These are phyloP conservation scores for Pedionomus torquatus DNA, from an alignment of 2,113 vertebrate genomes.

Conservation along the genomic window DNA sequence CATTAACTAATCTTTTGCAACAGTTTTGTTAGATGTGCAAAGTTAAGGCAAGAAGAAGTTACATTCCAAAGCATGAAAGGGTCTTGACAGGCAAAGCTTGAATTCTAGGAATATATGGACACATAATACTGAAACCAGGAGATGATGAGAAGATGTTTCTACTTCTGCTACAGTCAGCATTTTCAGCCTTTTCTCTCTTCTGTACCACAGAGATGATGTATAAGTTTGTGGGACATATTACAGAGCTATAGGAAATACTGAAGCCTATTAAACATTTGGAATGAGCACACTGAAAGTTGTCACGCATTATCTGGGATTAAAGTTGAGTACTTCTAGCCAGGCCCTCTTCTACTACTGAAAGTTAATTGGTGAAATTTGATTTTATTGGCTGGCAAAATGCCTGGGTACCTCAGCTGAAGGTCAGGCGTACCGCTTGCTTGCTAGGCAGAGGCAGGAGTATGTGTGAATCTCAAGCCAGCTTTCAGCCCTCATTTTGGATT, in stretches of 20 bases:
- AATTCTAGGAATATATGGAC: background rate
- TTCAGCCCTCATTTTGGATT: background rate
- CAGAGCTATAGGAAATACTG: background rate
- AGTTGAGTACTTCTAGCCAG: background rate
- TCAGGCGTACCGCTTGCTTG: background rate
- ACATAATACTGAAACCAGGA: background rate
- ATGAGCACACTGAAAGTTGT: background rate
- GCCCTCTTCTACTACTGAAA: background rate
- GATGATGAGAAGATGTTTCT: background rate
- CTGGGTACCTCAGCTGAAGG: background rate
- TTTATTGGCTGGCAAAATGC: constrained; percentile 19
- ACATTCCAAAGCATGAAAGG: background rate
- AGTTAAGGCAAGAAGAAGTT: background rate
- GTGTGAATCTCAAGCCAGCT: background rate
- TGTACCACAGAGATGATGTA: background rate
- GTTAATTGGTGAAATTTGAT: constrained; percentile 20
- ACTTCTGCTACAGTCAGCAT: background rate
- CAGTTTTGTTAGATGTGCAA: background rate
- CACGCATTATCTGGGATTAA: background rate
- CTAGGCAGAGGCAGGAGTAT: background rate
- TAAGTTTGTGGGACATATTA: background rate
- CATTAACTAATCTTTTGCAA: background rate
- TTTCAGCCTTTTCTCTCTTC: background rate
- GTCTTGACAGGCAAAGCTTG: background rate
- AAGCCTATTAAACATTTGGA: background rate